These are phyloP conservation scores for Turritopsis dohrnii DNA, from an alignment of 30 jellyfish, hydroid and myxozoan genomes.

Conservation along the genomic window DNA sequence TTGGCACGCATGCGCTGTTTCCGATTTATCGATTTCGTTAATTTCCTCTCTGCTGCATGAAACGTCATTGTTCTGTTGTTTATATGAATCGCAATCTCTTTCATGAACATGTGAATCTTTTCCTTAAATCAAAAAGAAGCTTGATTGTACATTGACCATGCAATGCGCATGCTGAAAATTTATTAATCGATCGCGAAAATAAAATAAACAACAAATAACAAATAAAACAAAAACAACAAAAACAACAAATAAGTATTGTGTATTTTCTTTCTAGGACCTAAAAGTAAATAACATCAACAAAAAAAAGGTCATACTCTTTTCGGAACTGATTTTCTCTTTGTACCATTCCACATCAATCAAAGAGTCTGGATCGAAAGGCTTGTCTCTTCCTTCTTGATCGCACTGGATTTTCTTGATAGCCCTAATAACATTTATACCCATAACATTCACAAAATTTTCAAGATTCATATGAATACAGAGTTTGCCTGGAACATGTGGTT, in stretches of 20 bases:
- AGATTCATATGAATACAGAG: slow-evolving; percentile 52
- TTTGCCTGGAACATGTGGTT: background rate
- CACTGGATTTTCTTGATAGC: slow-evolving; percentile 66
- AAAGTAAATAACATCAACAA: background rate
- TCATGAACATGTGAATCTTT: background rate
- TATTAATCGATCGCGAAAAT: no score
- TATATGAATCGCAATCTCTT: background rate
- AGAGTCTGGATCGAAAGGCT: slow-evolving; percentile 54
- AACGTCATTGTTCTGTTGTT: background rate
- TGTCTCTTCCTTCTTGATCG: slow-evolving; percentile 21
- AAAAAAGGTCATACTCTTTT: background rate
- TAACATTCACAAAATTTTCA: slow-evolving; percentile 67
- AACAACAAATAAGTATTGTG: no score
- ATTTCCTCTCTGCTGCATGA: background rate
- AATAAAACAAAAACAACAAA: no score
- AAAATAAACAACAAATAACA: no score
- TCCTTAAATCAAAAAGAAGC: background rate
- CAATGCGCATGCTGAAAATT: no score
- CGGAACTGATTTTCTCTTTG: background rate
- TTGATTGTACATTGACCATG: background rate
- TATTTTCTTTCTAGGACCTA: background rate
- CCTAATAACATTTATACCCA: slow-evolving; percentile 72
- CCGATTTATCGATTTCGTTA: background rate
- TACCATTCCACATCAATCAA: slow-evolving; percentile 48
- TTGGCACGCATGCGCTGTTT: background rate